phyloP scores from a whole-genome alignment of 2,113 vertebrate genomes.

The Ciconia stormi region DNA sequence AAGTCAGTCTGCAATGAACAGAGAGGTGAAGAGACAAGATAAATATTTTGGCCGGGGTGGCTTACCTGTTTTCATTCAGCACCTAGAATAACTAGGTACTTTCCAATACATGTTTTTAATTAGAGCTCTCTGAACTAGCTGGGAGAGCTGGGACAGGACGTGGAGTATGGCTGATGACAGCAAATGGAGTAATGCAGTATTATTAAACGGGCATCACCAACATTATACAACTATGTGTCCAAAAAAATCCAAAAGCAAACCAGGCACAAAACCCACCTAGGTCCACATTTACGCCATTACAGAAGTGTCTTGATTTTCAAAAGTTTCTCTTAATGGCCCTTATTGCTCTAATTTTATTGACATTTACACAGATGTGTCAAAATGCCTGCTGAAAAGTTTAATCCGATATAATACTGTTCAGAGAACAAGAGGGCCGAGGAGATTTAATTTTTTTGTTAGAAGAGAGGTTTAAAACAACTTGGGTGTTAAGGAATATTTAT shows the following conservation, averaged over 20 bases:
- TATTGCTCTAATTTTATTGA: neutral
- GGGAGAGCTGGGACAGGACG: neutral
- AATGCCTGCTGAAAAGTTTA: slow-evolving; percentile 7
- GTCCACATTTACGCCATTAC: neutral
- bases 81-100: neutral
- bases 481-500: neutral
- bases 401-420: neutral
- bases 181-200: neutral
- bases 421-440: neutral
- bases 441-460: neutral
- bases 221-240: neutral
- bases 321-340: neutral
- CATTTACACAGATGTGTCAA: neutral
- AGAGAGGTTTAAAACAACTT: neutral
- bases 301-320: neutral
- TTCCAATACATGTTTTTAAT: neutral
- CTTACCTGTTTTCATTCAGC: neutral
- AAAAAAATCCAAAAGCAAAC: neutral
- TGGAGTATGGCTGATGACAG: neutral
- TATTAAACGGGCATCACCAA: neutral
- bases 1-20: neutral
- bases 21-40: neutral
- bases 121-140: neutral
- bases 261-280: neutral
- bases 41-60: neutral